A percentile compares a stretch with the other conserved stretches of the same genome.
Conservation (phyloP, 2,113 vertebrate species). For the Heterotis niloticus region DNA sequence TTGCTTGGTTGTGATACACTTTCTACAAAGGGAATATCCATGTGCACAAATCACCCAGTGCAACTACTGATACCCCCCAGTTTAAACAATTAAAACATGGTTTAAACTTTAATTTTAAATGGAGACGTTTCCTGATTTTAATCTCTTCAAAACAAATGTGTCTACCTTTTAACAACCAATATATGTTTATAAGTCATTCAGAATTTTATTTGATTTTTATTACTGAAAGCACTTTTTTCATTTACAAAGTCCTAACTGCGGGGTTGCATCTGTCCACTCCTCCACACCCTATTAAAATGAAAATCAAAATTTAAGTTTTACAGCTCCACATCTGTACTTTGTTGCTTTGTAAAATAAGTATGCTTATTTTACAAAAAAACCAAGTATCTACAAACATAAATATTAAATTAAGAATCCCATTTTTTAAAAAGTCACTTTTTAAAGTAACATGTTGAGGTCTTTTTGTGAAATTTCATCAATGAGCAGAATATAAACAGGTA, state of each 20-base stretch:
- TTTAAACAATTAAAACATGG: slow-evolving; percentile 40
- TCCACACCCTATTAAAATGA: slow-evolving; percentile 30
- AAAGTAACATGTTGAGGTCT: not conserved
- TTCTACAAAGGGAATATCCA: slow-evolving; percentile 44
- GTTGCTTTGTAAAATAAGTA: slow-evolving; percentile 29
- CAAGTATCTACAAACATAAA: slow-evolving; percentile 15
- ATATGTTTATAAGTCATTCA: slow-evolving; percentile 26
- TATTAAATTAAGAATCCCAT: not conserved
- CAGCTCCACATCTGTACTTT: slow-evolving; percentile 30
- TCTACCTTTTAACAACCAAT: slow-evolving; percentile 22
- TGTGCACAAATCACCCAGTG: slow-evolving; percentile 48
- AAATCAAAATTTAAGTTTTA: slow-evolving; percentile 36
- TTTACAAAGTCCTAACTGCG: slow-evolving; percentile 24
- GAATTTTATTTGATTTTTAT: slow-evolving; percentile 29
- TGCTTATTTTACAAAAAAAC: slow-evolving; percentile 18
- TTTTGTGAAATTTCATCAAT: not conserved
- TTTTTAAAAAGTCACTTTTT: not conserved
- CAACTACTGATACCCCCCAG: slow-evolving; percentile 32
- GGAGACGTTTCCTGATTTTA: slow-evolving; percentile 31
- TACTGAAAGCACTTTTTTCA: slow-evolving; percentile 16
- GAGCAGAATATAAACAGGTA: slow-evolving; percentile 13
- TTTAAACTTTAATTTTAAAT: slow-evolving; percentile 4
- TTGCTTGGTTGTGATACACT: slow-evolving; percentile 36
- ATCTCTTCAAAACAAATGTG: slow-evolving; percentile 13
- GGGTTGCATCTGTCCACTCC: slow-evolving; percentile 18